Percentiles rank a stretch among this genome's conserved stretches.
These are phyloP conservation scores for Ophiothrix spiculata DNA, from an alignment of 35 echinoderm and acorn worm genomes.

Conservation along the genomic window DNA sequence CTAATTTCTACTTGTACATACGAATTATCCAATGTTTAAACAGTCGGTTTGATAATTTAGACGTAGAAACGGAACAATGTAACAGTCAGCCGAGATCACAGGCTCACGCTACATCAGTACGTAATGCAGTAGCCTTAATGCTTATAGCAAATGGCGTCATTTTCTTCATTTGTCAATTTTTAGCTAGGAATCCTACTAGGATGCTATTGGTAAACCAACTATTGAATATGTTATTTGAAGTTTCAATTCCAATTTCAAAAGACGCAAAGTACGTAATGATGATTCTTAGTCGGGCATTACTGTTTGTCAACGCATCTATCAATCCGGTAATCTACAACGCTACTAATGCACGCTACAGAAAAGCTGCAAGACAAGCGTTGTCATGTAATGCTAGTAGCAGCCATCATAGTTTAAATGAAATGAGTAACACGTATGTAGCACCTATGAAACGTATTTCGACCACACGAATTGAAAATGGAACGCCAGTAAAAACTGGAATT, in stretches of 20 bases:
- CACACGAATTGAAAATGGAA: neutral
- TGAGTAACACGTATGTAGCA: neutral
- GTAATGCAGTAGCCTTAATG: neutral
- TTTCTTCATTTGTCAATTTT: neutral
- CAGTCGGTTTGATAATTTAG: neutral
- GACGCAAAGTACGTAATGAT: neutral
- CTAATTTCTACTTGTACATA: conserved; percentile 5
- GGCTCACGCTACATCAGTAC: neutral
- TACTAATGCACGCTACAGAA: neutral
- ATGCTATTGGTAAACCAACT: neutral
- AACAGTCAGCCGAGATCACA: neutral
- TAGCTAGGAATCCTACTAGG: too few species aligned
- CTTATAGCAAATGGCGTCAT: neutral
- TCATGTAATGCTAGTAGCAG: neutral
- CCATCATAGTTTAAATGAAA: neutral
- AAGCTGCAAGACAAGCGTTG: neutral
- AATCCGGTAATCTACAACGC: neutral
- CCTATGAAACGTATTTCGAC: neutral
- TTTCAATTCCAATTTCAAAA: neutral
- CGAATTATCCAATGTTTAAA: neutral
- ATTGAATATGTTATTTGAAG: neutral
- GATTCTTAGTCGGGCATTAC: neutral
- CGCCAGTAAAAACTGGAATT: neutral
- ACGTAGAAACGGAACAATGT: neutral
- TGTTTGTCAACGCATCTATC: neutral